Percentiles rank a stretch among this genome's conserved stretches.
These are phyloP conservation scores for Plecturocebus donacophilus DNA, from an alignment of 2,113 vertebrate species.

Conservation along the genomic window DNA sequence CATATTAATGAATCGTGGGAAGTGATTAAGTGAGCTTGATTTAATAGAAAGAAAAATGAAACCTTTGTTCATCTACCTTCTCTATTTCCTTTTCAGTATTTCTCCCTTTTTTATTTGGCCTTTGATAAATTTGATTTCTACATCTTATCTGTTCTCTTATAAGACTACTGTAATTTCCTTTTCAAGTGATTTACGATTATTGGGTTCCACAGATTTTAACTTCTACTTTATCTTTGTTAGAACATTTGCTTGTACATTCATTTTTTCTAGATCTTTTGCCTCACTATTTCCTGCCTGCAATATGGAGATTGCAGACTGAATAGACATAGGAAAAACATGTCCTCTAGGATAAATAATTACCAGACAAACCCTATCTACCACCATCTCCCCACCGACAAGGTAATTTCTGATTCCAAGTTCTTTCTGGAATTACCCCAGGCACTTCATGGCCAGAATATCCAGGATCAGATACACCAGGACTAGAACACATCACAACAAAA, in stretches of 20 bases:
- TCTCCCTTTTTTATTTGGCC: neutral
- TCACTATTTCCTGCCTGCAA: neutral
- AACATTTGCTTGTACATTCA: neutral
- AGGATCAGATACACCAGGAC: neutral
- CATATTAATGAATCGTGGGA: neutral
- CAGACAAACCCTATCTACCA: neutral
- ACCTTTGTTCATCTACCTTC: neutral
- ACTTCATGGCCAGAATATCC: neutral
- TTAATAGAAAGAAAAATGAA: neutral
- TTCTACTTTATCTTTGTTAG: neutral
- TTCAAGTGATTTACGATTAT: neutral
- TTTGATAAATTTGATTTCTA: neutral
- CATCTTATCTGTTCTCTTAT: neutral
- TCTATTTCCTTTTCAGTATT: constrained; percentile 9
- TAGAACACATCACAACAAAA: neutral
- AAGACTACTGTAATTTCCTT: neutral
- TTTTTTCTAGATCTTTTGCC: neutral
- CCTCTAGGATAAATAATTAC: neutral
- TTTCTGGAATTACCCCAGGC: neutral
- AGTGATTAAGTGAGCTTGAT: neutral
- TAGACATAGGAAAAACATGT: neutral
- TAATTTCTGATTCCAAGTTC: neutral
- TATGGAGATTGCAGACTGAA: neutral
- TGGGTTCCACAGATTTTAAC: neutral
- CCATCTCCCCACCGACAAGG: neutral